Percentiles rank a stretch among this genome's conserved stretches.
These are phyloP conservation scores for Anticlea derivata DNA, from an alignment of 2,888 invertebrate genomes.

Conservation along the genomic window DNA sequence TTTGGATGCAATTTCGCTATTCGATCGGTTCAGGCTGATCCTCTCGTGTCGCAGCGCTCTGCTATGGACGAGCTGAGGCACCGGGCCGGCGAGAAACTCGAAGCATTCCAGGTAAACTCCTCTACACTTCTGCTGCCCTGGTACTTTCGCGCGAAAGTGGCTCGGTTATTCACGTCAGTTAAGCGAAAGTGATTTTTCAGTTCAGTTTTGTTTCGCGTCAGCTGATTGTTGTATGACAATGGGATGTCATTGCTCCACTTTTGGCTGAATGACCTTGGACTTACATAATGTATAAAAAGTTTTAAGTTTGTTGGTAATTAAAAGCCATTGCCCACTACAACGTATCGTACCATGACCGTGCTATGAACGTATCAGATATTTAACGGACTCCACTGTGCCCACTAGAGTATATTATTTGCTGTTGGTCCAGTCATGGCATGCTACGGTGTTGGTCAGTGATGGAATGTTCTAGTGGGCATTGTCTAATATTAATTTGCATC, in stretches of 20 bases:
- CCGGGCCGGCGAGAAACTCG: constrained; percentile 76
- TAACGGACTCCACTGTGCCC: too few relatives aligned
- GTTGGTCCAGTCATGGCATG: too few relatives aligned
- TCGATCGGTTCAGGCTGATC: constrained; percentile 56
- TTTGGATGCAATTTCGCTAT: constrained; percentile 64
- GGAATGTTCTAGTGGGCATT: too few relatives aligned
- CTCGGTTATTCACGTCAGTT: constrained; percentile 47
- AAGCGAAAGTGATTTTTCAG: constrained; percentile 35
- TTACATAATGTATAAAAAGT: constrained; percentile 57
- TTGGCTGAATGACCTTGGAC: constrained; percentile 49
- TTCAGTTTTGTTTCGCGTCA: constrained; percentile 22
- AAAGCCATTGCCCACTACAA: too few relatives aligned
- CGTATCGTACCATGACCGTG: too few relatives aligned
- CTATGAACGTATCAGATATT: too few relatives aligned
- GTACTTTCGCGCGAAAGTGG: constrained; percentile 58
- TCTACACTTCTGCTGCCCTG: constrained; percentile 48
- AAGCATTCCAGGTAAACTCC: constrained; percentile 74
- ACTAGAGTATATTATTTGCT: too few relatives aligned
- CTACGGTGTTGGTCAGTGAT: too few relatives aligned
- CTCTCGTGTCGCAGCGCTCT: constrained; percentile 52
- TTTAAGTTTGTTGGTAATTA: constrained; percentile 14
- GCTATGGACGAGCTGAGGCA: constrained; percentile 77
- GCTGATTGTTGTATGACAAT: constrained; percentile 46
- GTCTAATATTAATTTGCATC: too few relatives aligned
- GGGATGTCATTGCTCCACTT: constrained; percentile 53